These are phyloP conservation scores for Andricus quercusramuli DNA, from an alignment of 2,888 invertebrate species.

Conservation along the genomic window DNA sequence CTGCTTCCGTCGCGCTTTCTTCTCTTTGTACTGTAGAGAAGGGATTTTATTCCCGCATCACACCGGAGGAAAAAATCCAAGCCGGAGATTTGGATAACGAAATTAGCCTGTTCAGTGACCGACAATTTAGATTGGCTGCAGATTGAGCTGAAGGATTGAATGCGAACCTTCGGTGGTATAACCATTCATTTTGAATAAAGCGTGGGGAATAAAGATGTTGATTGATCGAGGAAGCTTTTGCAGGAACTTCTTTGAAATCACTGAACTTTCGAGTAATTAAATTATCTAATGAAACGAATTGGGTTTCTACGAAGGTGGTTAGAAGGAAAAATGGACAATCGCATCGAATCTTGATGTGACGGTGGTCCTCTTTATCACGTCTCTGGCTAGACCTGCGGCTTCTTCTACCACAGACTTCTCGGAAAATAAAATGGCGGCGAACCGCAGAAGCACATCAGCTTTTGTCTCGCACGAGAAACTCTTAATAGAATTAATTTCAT, in stretches of 20 bases:
- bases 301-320: background rate
- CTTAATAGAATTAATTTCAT: constrained; percentile 30
- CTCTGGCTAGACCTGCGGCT: constrained; percentile 53
- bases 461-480: constrained; percentile 28
- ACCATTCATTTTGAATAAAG: constrained; percentile 7
- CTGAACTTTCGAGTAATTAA: background rate
- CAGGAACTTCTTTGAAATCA: background rate
- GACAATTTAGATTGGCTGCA: constrained; percentile 23
- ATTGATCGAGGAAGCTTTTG: background rate
- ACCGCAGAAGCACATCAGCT: constrained; percentile 48
- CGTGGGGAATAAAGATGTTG: background rate
- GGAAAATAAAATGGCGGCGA: constrained; percentile 56
- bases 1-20: constrained; percentile 39
- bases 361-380: constrained; percentile 49
- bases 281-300: background rate
- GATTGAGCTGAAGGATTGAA: constrained; percentile 29
- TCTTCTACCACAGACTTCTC: constrained; percentile 50
- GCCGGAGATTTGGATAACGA: constrained; percentile 24
- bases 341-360: constrained; percentile 34
- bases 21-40: constrained; percentile 18
- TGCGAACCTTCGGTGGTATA: background rate
- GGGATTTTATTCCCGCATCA: constrained; percentile 32
- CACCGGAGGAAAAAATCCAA: constrained; percentile 12
- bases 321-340: background rate
- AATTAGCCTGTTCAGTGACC: constrained; percentile 33